Percentiles rank a stretch among this genome's conserved stretches.
Evolutionary conservation across 2,797 vertebrate genomes (phyloP).

Genomic region (Cyclopterus lumpus): DNA sequence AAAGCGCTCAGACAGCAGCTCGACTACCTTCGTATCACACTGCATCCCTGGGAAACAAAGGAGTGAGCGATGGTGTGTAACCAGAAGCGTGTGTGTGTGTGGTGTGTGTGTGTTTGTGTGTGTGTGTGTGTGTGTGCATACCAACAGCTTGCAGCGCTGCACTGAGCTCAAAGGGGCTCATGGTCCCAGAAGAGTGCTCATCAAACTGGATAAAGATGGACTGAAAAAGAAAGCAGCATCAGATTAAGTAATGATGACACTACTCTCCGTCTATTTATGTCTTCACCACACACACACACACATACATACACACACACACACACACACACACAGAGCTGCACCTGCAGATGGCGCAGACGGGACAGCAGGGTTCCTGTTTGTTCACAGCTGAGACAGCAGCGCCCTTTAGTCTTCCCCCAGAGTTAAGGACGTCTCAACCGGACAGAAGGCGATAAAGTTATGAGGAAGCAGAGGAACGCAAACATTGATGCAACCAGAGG

Average conservation of each 20-base stretch:
- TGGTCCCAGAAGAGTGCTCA: slow-evolving; percentile 83
- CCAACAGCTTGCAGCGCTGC: slow-evolving; percentile 79
- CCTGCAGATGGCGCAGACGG: slow-evolving; percentile 77
- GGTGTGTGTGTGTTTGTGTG: slow-evolving; percentile 26
- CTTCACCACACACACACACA: neutral
- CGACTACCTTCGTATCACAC: slow-evolving; percentile 75
- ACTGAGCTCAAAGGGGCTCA: slow-evolving; percentile 84
- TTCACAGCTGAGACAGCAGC: slow-evolving; percentile 71
- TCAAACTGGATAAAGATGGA: slow-evolving; percentile 80
- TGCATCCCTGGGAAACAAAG: slow-evolving; percentile 73
- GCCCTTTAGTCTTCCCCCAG: slow-evolving; percentile 75
- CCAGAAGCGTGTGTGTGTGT: neutral
- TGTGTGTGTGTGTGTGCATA: slow-evolving; percentile 46
- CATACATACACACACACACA: slow-evolving; percentile 4
- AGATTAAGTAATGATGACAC: neutral
- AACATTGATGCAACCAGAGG: slow-evolving; percentile 28
- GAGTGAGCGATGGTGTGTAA: slow-evolving; percentile 3
- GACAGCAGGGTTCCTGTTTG: slow-evolving; percentile 79
- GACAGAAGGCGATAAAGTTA: slow-evolving; percentile 12
- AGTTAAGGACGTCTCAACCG: slow-evolving; percentile 67
- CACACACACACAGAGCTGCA: slow-evolving; percentile 43
- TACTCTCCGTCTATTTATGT: neutral
- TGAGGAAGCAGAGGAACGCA: slow-evolving; percentile 14
- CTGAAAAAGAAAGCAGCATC: slow-evolving; percentile 58
- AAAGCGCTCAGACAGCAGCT: slow-evolving; percentile 81